These are phyloP conservation scores for Jacana jacana DNA, from an alignment of 2,113 vertebrate species.

Conservation along the genomic window DNA sequence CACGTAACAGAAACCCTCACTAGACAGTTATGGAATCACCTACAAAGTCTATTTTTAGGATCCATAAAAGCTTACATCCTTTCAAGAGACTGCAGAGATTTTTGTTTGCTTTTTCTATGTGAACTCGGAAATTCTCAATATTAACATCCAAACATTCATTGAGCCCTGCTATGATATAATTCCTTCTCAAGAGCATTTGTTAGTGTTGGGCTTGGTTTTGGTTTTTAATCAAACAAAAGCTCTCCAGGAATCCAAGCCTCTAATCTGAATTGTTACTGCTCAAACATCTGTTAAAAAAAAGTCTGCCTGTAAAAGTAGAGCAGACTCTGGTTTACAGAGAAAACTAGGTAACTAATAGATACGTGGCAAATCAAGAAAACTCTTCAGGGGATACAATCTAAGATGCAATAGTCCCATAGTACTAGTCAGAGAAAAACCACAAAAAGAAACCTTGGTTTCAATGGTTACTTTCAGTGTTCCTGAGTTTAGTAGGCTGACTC, in stretches of 20 bases:
- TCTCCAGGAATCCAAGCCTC: neutral
- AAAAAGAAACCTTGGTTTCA: neutral
- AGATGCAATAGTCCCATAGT: neutral
- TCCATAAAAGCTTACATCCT: neutral
- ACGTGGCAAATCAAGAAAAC: neutral
- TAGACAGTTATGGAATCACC: neutral
- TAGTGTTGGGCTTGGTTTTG: neutral
- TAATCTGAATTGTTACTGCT: neutral
- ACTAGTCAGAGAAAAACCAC: neutral
- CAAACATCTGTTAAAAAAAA: slow-evolving; percentile 9
- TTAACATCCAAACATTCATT: neutral
- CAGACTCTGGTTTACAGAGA: neutral
- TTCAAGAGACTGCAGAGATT: neutral
- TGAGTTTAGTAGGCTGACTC: neutral
- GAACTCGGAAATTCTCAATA: neutral
- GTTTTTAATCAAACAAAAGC: neutral
- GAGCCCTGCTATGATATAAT: neutral
- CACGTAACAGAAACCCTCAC: neutral
- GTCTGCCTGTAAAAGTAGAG: neutral
- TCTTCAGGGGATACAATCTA: neutral
- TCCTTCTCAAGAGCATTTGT: neutral
- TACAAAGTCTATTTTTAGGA: neutral
- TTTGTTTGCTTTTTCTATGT: neutral
- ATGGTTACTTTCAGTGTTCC: neutral
- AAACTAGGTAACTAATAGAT: neutral